A percentile compares a stretch with the other conserved stretches of the same genome.
Evolutionary conservation across 1,140 invertebrate species (phyloP).

Genomic region (Papilio aristodemus): DNA sequence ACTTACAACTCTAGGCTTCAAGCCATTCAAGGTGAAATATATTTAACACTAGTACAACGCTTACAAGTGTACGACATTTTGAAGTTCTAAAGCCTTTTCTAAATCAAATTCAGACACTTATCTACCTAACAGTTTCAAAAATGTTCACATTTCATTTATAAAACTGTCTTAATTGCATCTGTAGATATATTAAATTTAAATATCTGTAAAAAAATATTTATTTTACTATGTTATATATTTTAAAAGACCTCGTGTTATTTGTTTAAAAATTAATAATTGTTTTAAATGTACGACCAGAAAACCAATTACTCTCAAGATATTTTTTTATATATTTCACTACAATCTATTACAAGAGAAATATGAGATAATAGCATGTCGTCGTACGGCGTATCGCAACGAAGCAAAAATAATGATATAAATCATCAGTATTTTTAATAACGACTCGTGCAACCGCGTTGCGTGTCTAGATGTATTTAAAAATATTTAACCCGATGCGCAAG

Average conservation of each 20-base stretch:
- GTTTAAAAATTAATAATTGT: too few species aligned
- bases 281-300: not conserved
- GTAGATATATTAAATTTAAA: too few species aligned
- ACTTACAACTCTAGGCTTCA: not conserved
- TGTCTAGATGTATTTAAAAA: slow-evolving; percentile 33
- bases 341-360: not conserved
- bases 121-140: too few species aligned
- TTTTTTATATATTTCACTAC: not conserved
- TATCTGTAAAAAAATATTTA: too few species aligned
- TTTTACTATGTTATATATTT: too few species aligned
- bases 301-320: not conserved
- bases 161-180: too few species aligned
- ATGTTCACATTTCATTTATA: too few species aligned
- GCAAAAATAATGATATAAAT: slow-evolving; percentile 7
- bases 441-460: slow-evolving; percentile 19
- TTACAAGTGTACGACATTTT: too few species aligned
- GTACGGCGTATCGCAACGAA: not conserved
- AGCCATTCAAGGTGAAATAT: not conserved
- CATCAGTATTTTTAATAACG: slow-evolving; percentile 18
- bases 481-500: slow-evolving; percentile 26
- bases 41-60: not conserved
- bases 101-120: too few species aligned
- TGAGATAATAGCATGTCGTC: not conserved
- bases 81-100: too few species aligned
- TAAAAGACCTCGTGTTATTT: too few species aligned